Conservation (phyloP, 1,140 invertebrate species). For the Diabrotica virgifera region DNA sequence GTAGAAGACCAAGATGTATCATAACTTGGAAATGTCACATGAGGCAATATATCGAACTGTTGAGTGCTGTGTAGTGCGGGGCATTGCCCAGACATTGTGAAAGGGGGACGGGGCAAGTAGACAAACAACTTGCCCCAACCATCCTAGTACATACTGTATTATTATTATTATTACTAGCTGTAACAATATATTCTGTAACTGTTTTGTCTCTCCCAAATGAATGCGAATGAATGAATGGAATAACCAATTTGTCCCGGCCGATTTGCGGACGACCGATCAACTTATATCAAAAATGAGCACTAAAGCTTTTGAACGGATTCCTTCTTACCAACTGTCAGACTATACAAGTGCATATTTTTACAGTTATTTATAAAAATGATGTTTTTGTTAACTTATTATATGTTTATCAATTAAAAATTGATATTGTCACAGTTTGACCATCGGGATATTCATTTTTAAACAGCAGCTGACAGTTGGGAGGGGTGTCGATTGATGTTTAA, state of each 20-base stretch:
- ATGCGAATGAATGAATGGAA: constrained; percentile 14
- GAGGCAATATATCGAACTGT: constrained; percentile 35
- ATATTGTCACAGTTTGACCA: too few relatives aligned
- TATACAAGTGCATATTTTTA: too few relatives aligned
- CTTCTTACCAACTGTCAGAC: too few relatives aligned
- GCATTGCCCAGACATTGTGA: constrained; percentile 32
- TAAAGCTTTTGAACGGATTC: too few relatives aligned
- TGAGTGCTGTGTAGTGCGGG: constrained; percentile 44
- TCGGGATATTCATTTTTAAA: too few relatives aligned
- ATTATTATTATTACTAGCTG: constrained; percentile 45
- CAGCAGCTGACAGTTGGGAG: too few relatives aligned
- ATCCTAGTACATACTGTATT: constrained; percentile 45
- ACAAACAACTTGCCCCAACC: constrained; percentile 13
- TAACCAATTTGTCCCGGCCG: not conserved
- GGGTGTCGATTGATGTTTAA: too few relatives aligned
- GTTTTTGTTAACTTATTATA: too few relatives aligned
- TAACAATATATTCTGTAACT: constrained; percentile 40
- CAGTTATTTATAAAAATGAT: too few relatives aligned
- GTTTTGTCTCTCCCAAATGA: constrained; percentile 33
- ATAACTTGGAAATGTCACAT: constrained; percentile 57
- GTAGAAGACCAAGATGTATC: constrained; percentile 91
- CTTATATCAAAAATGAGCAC: too few relatives aligned
- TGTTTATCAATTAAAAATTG: too few relatives aligned
- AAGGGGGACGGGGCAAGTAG: constrained; percentile 19
- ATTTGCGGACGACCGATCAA: too few relatives aligned